phyloP scores from a whole-genome alignment of 2,797 vertebrate genomes.

The Scyliorhinus canicula region DNA sequence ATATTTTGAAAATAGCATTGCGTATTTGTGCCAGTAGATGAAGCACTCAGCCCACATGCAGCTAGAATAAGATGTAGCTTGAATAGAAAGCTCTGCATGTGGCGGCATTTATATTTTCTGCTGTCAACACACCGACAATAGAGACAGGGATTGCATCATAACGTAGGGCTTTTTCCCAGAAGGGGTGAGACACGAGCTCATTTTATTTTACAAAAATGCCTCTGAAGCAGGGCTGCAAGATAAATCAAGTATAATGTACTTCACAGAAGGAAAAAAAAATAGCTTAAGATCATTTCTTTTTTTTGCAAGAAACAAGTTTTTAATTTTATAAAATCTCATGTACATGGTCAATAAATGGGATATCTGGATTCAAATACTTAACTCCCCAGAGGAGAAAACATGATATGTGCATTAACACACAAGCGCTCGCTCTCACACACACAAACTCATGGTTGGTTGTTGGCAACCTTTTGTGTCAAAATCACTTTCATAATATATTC shows the following conservation, averaged over 20 bases:
- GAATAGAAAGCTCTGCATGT: background rate
- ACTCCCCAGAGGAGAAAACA: background rate
- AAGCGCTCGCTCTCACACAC: background rate
- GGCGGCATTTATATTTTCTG: background rate
- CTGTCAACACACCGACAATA: background rate
- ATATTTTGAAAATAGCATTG: background rate
- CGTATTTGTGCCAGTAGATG: background rate
- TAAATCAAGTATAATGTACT: background rate
- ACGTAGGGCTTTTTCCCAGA: background rate
- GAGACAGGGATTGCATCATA: background rate
- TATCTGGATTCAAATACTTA: background rate
- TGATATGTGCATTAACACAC: background rate
- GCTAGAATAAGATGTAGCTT: background rate
- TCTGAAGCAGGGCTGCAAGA: background rate
- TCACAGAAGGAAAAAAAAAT: background rate
- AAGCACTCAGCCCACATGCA: background rate
- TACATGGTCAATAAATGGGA: background rate
- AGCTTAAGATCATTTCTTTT: background rate
- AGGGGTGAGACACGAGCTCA: background rate
- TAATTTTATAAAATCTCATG: background rate
- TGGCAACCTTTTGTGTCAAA: slow-evolving; percentile 16
- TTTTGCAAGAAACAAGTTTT: background rate
- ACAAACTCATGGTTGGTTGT: background rate
- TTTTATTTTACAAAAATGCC: background rate
- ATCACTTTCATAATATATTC: background rate